Evolutionary conservation across 2,888 invertebrate genomes (phyloP).

Genomic region (Odontomyia ornata): DNA sequence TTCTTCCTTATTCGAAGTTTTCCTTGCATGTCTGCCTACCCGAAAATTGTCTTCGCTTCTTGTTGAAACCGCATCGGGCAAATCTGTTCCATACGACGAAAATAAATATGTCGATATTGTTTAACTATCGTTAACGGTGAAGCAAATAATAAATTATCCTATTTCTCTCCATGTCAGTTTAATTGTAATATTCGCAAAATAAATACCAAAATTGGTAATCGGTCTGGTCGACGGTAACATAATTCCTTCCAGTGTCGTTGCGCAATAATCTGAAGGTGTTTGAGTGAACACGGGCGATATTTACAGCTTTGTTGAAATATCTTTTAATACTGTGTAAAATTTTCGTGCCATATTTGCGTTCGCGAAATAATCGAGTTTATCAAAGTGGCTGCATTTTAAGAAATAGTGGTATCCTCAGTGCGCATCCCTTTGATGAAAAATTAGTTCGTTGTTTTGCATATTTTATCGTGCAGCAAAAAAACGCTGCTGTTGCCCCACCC

Average conservation of each 20-base stretch:
- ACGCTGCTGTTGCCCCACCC: constrained; percentile 29
- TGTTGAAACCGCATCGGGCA: no score
- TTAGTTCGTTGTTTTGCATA: neutral
- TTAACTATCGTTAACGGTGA: no score
- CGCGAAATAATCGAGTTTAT: no score
- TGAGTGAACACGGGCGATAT: neutral
- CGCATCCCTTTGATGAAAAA: neutral
- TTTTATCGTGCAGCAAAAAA: neutral
- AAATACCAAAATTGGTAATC: constrained; percentile 3
- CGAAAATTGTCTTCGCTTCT: no score
- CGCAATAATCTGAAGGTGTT: constrained; percentile 1
- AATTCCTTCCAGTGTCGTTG: constrained; percentile 18
- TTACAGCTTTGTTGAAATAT: constrained; percentile 2
- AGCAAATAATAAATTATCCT: no score
- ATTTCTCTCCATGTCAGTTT: no score
- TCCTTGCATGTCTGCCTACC: no score
- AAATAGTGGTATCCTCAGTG: constrained; percentile 16
- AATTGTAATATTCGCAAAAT: no score
- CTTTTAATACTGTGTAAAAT: neutral
- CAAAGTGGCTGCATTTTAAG: neutral
- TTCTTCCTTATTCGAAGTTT: neutral
- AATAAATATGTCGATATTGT: no score
- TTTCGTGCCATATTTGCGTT: no score
- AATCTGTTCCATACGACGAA: no score
- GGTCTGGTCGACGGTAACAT: neutral